Evolutionary conservation across 2,113 vertebrate genomes (phyloP).

Genomic region (Zingel zingel): DNA sequence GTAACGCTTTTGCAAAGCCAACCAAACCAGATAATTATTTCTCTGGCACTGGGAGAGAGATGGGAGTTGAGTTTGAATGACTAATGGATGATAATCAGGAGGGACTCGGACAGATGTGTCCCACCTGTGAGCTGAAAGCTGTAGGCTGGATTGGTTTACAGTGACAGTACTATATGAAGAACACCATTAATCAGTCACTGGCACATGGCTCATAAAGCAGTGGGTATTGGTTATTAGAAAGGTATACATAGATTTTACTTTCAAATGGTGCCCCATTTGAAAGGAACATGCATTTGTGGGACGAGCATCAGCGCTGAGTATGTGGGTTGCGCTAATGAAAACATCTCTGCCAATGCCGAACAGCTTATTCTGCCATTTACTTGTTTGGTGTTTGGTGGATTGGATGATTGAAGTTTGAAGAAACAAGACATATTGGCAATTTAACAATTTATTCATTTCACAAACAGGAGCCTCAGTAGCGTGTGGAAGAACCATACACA

Average conservation of each 20-base stretch:
- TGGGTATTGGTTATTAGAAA: neutral
- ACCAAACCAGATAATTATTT: conserved; percentile 30
- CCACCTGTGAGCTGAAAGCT: conserved; percentile 37
- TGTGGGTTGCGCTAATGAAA: too few relatives aligned
- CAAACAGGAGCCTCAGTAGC: too few relatives aligned
- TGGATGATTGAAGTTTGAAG: too few relatives aligned
- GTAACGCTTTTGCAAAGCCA: neutral
- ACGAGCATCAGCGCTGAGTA: too few relatives aligned
- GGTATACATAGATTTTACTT: neutral
- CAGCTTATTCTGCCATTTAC: too few relatives aligned
- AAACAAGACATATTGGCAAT: too few relatives aligned
- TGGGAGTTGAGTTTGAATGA: conserved; percentile 6
- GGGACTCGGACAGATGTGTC: neutral
- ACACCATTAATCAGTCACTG: neutral
- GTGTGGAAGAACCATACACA: too few relatives aligned
- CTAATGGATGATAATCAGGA: neutral
- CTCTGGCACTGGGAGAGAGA: neutral
- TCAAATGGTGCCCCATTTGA: too few relatives aligned
- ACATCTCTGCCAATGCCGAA: too few relatives aligned
- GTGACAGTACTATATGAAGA: neutral
- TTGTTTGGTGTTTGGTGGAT: too few relatives aligned
- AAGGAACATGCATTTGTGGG: too few relatives aligned
- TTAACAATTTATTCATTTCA: too few relatives aligned
- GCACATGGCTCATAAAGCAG: neutral
- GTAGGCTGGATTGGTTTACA: neutral